phyloP scores from a whole-genome alignment of 2,888 invertebrate genomes.

The Scaptomyza polygonia region DNA sequence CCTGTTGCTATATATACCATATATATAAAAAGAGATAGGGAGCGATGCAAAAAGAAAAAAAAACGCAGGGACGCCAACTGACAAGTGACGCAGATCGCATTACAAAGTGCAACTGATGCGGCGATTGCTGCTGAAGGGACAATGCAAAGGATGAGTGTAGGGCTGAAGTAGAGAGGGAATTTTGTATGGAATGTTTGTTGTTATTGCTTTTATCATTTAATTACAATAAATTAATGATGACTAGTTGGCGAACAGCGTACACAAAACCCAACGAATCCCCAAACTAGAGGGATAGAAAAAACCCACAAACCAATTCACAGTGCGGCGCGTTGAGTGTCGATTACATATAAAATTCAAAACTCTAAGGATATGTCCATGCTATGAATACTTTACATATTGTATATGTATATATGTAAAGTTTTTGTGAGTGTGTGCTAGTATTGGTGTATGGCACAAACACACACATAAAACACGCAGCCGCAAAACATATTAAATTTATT shows the following conservation, averaged over 20 bases:
- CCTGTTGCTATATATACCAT: conserved; percentile 10
- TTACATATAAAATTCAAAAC: conserved; percentile 63
- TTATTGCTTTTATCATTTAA: conserved; percentile 61
- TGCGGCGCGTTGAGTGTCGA: conserved; percentile 43
- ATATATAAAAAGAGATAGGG: conserved; percentile 7
- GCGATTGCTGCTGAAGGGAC: conserved; percentile 7
- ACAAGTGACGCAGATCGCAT: conserved; percentile 53
- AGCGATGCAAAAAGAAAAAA: not conserved
- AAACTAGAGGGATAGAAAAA: not conserved
- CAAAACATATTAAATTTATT: conserved; percentile 81
- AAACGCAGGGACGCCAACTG: conserved; percentile 11
- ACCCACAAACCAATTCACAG: conserved; percentile 34
- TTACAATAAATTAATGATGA: conserved; percentile 77
- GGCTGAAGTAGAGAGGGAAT: not conserved
- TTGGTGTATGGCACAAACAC: conserved; percentile 22
- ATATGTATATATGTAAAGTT: no score
- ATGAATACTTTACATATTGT: conserved; percentile 32
- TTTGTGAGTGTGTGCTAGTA: conserved; percentile 2
- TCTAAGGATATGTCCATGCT: conserved; percentile 52
- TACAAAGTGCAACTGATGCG: conserved; percentile 51
- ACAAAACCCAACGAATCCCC: conserved; percentile 2
- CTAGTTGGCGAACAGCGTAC: conserved; percentile 25
- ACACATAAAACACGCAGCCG: conserved; percentile 69
- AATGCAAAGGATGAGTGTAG: not conserved
- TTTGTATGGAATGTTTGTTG: not conserved